Conservation (phyloP, 2,797 vertebrate species). For the Thamnophis elegans region DNA sequence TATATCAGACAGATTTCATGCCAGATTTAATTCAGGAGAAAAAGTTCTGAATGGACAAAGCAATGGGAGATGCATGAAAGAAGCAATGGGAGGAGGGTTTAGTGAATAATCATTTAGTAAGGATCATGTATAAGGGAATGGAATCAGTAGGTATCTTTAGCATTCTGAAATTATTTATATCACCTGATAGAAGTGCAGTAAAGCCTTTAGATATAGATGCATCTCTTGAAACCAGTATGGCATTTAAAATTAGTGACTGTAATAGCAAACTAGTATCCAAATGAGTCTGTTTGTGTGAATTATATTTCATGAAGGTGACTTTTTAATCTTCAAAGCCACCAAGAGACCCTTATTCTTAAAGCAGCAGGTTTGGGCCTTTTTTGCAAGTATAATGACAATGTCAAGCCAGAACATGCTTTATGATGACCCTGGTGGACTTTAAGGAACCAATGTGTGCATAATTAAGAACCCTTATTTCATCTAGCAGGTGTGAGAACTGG, state of each 20-base stretch:
- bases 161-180: not conserved
- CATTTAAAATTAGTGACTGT: not conserved
- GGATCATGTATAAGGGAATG: not conserved
- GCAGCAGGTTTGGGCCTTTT: not conserved
- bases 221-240: not conserved
- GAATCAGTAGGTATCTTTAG: not conserved
- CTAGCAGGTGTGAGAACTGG: not conserved
- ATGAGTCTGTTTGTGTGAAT: not conserved
- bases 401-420: not conserved
- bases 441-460: not conserved
- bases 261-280: not conserved
- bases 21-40: not conserved
- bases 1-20: not conserved
- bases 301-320: not conserved
- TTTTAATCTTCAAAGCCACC: not conserved
- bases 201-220: not conserved
- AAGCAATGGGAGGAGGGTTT: not conserved
- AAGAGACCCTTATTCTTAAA: not conserved
- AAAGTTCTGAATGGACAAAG: not conserved
- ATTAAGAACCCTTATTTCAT: not conserved
- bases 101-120: not conserved
- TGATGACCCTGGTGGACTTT: not conserved
- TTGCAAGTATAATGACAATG: too few species aligned
- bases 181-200: not conserved
- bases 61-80: not conserved